Evolutionary conservation across 1,140 invertebrate species (phyloP).

Genomic region (Papilio xuthus): DNA sequence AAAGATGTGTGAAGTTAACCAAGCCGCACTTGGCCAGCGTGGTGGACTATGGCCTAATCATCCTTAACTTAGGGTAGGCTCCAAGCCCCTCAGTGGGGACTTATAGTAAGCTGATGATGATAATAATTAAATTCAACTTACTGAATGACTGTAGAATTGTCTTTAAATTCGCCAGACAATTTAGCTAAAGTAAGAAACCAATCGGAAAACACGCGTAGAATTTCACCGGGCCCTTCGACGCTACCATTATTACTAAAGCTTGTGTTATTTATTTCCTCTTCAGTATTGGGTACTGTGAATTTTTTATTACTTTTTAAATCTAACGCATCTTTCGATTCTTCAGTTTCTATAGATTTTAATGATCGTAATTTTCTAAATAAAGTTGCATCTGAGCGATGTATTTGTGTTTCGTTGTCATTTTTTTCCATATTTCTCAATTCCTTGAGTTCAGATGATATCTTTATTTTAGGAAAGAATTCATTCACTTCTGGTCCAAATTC

Average conservation of each 20-base stretch:
- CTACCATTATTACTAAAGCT: neutral
- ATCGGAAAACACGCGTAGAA: slow-evolving; percentile 26
- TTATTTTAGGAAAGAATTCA: neutral
- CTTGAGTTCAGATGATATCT: neutral
- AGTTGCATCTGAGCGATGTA: neutral
- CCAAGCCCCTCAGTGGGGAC: no score
- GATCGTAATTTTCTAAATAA: slow-evolving; percentile 14
- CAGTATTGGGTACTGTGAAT: neutral
- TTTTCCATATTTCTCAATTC: slow-evolving; percentile 7
- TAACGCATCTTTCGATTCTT: neutral
- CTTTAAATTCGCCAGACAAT: slow-evolving; percentile 26
- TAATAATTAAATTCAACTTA: neutral
- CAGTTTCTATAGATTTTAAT: slow-evolving; percentile 4
- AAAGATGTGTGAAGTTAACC: no score
- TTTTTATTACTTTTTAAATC: neutral
- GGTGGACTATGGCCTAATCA: no score
- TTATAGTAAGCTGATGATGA: no score
- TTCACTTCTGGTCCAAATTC: neutral
- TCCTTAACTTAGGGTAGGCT: no score
- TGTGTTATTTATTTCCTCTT: slow-evolving; percentile 3
- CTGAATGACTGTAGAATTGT: neutral
- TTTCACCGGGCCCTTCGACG: neutral
- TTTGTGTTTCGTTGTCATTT: neutral
- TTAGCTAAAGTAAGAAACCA: slow-evolving; percentile 32
- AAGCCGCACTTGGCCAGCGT: no score